These are phyloP conservation scores for Tonatia bakeri DNA, from an alignment of 2,113 vertebrate genomes.

Conservation along the genomic window DNA sequence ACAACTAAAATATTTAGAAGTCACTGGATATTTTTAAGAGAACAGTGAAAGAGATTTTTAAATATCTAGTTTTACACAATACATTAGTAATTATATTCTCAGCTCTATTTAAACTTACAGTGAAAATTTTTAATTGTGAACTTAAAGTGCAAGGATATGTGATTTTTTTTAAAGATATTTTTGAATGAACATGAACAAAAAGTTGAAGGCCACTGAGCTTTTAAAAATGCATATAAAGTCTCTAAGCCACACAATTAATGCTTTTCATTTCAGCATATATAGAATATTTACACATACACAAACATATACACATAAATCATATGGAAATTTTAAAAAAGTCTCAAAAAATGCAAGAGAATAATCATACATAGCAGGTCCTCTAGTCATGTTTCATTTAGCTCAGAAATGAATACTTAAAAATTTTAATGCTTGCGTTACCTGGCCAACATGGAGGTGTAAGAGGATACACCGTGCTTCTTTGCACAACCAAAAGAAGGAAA, in stretches of 20 bases:
- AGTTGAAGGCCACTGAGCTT: background rate
- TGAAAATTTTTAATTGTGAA: background rate
- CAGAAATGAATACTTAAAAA: background rate
- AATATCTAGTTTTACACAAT: constrained; percentile 29
- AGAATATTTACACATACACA: background rate
- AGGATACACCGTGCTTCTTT: no score
- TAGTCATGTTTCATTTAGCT: background rate
- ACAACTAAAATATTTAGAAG: constrained; percentile 29
- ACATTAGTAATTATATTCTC: background rate
- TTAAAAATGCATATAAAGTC: background rate
- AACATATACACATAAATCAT: background rate
- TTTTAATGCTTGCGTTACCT: background rate
- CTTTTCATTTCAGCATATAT: background rate
- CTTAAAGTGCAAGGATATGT: background rate
- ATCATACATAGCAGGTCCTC: background rate
- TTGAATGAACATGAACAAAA: background rate
- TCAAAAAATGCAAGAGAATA: constrained; percentile 13
- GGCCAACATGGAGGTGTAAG: no score
- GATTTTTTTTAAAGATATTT: constrained; percentile 23
- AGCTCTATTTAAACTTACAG: constrained; percentile 11
- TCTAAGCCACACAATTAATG: background rate
- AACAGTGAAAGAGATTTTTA: background rate
- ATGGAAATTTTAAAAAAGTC: background rate
- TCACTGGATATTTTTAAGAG: background rate
- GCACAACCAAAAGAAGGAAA: no score